These are phyloP conservation scores for Notolabrus celidotus DNA, from an alignment of 2,797 vertebrate genomes.

Conservation along the genomic window DNA sequence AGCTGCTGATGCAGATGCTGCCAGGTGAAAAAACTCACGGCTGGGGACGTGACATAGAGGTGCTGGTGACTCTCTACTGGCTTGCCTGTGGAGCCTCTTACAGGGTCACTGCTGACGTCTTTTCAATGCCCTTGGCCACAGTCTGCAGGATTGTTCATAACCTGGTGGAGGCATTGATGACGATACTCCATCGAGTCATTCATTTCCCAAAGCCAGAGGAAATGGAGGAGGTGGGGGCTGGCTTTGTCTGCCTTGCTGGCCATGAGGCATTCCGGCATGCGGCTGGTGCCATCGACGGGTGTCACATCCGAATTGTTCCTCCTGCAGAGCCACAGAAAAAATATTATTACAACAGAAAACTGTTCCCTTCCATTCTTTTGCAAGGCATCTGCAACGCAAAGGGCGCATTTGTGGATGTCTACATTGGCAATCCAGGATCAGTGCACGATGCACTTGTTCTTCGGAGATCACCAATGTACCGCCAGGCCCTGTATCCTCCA, in stretches of 20 bases:
- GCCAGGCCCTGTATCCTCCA: no score
- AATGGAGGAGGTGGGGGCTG: not conserved
- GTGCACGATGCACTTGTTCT: not conserved
- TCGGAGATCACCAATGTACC: not conserved
- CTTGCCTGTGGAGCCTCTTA: no score
- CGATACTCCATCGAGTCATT: not conserved
- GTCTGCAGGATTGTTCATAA: not conserved
- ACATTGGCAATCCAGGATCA: not conserved
- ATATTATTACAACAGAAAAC: not conserved
- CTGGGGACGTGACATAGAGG: no score
- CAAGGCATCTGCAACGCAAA: not conserved
- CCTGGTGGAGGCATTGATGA: not conserved
- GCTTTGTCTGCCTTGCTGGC: not conserved
- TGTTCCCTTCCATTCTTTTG: not conserved
- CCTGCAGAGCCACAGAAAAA: not conserved
- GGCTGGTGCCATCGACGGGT: not conserved
- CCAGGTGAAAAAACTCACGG: not conserved
- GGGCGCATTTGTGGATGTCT: not conserved
- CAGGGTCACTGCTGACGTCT: no score
- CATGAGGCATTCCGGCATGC: not conserved
- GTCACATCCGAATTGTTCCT: not conserved
- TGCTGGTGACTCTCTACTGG: constrained; percentile 4
- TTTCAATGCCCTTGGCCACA: constrained; percentile 7
- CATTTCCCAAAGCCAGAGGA: not conserved
- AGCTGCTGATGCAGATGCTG: not conserved